A percentile compares a stretch with the other conserved stretches of the same genome.
phyloP scores from a whole-genome alignment of 2,797 vertebrate genomes.

The Meda fulgida region DNA sequence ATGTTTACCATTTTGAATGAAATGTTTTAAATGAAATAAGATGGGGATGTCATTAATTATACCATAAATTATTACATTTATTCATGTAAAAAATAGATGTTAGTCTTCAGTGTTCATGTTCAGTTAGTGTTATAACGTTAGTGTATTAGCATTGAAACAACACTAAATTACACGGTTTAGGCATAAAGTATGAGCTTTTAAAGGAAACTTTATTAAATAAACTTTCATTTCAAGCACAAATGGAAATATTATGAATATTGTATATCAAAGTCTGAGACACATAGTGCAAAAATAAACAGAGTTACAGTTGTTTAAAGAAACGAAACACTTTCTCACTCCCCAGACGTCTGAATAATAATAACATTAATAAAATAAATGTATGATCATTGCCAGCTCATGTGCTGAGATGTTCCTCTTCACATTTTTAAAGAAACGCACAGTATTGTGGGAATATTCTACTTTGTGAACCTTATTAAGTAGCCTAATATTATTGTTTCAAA shows the following conservation, averaged over 20 bases:
- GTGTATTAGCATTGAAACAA: neutral
- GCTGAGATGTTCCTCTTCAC: neutral
- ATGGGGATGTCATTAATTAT: neutral
- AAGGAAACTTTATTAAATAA: neutral
- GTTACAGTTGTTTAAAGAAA: neutral
- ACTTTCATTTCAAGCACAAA: neutral
- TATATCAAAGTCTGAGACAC: neutral
- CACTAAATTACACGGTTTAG: neutral
- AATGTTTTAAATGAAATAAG: neutral
- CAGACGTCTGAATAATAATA: conserved; percentile 2
- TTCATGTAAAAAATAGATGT: neutral
- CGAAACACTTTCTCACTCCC: neutral
- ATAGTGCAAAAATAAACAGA: neutral
- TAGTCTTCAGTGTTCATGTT: neutral
- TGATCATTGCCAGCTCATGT: neutral
- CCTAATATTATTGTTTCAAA: neutral
- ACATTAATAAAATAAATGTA: neutral
- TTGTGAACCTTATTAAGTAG: neutral
- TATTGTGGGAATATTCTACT: too few relatives aligned
- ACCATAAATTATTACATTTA: neutral
- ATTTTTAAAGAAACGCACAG: neutral
- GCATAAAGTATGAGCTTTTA: neutral
- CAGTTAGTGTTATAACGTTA: neutral
- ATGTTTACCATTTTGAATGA: neutral
- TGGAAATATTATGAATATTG: neutral